Evolutionary conservation across 53 echinoderm and acorn worm genomes (phyloP).

Genomic region (Crossaster papposus): DNA sequence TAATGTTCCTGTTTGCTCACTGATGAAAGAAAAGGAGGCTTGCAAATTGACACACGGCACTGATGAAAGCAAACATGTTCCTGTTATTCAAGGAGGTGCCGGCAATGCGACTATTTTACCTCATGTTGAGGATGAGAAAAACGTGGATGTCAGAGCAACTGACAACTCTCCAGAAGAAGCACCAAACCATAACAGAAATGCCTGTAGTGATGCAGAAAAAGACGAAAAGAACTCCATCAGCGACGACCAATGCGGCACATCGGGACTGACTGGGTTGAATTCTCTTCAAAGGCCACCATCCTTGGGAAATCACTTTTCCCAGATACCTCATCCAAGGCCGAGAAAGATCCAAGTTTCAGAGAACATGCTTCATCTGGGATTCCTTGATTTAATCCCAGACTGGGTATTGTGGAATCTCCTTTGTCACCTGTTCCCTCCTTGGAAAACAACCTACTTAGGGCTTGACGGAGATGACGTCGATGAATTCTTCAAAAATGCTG

Average conservation of each 20-base stretch:
- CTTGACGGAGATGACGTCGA: not conserved
- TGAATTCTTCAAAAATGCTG: not conserved
- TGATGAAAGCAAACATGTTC: too few relatives aligned
- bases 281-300: not conserved
- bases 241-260: not conserved
- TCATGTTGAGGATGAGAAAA: not conserved
- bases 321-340: not conserved
- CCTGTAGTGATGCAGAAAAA: not conserved
- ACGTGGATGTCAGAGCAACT: not conserved
- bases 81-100: not conserved
- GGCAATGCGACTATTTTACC: not conserved
- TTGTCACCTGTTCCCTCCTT: conserved; percentile 28
- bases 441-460: not conserved
- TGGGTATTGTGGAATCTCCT: conserved; percentile 38
- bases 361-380: conserved; percentile 7
- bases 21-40: not conserved
- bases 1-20: not conserved
- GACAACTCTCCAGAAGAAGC: not conserved
- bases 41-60: not conserved
- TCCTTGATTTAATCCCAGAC: conserved; percentile 30
- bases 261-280: not conserved
- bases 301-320: not conserved
- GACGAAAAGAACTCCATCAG: not conserved
- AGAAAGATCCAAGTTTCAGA: not conserved
- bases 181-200: not conserved